Base-by-base conservation (phyloP, 2,888 invertebrate species). In the Drosophila kanekoi region DNA sequence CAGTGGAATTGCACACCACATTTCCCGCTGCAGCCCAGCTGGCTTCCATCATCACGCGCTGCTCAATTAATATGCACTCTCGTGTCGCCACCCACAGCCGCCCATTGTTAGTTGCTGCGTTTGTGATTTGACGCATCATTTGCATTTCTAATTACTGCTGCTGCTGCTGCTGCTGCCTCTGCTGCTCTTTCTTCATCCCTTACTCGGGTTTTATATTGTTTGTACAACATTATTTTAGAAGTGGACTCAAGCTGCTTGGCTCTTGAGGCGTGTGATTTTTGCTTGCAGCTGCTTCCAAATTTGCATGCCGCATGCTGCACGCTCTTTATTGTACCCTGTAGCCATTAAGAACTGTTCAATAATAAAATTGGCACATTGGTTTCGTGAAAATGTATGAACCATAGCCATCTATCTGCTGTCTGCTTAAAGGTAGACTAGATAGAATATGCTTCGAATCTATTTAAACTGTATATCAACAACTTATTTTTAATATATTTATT, bases 81-180 rank as follows among this genome's bases (percentile, higher is more conserved):
- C 73, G 63, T 74, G 68, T 59, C 54, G 41, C 28, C 35, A 35
- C 10, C 35, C 35, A 35, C 35, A 35, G 13, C 11, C 35, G 10
- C 35, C 35, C 35, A 47, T 40, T 23, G 51, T 56, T 41, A 44
- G 51, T 43, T 53, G 51, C 54, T 67, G 63, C 67, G 54, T 53
- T 66, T 70, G 45, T 59, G 66, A 56, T 66, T 71, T 76, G 59
- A 71, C 68, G 75, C 70, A 66, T 66, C 64, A 81, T 81, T 81
- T 81, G 81, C 82, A 81, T 81, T 81, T 81, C 73, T 79, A 81
- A 81, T 81, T 79, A 81, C 71, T 81, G 61, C 81, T 52, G 9
- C 44, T 60, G 44, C 33, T 43, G 47, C 37, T 20, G 33, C 38
- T 38, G 16, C 14, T 37, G 45, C 40, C n/a, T 40, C 28, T 40